A percentile compares a stretch with the other conserved stretches of the same genome.
Conservation (phyloP, 2,113 vertebrate species). For the Eulacestoma nigropectus region DNA sequence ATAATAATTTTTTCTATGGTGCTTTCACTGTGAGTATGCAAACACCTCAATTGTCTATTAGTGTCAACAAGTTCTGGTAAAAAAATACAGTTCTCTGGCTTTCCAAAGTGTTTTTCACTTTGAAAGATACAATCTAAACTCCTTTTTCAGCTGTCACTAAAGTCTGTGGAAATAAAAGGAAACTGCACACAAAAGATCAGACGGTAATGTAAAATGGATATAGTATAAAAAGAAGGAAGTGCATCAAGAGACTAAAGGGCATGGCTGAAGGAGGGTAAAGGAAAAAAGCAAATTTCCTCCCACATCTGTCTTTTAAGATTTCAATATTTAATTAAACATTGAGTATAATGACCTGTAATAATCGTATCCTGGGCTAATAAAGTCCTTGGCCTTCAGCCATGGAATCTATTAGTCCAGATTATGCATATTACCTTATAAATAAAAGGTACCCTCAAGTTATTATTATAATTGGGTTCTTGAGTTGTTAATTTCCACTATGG, state of each 20-base stretch:
- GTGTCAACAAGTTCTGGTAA: not conserved
- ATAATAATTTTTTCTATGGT: not conserved
- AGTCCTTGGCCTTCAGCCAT: not conserved
- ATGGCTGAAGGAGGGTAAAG: not conserved
- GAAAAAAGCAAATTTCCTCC: not conserved
- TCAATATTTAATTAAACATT: slow-evolving; percentile 46
- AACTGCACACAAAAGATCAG: not conserved
- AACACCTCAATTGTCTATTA: not conserved
- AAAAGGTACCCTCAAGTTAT: not conserved
- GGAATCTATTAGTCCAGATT: slow-evolving; percentile 7
- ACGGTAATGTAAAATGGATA: not conserved
- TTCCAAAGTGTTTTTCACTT: not conserved
- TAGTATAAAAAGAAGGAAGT: not conserved
- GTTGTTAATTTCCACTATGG: not conserved
- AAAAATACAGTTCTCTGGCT: not conserved
- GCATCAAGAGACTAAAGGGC: not conserved
- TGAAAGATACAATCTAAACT: not conserved
- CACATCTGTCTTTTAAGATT: not conserved
- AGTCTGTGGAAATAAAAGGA: not conserved
- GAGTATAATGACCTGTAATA: slow-evolving; percentile 2
- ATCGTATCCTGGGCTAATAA: not conserved
- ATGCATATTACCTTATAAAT: slow-evolving; percentile 8
- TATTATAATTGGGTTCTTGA: not conserved
- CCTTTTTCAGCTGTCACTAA: not conserved
- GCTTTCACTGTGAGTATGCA: not conserved